Percentiles rank a stretch among this genome's conserved stretches.
These are phyloP conservation scores for Zoanthus solanderi DNA, from an alignment of 92 coral and sea anemone genomes.

Conservation along the genomic window DNA sequence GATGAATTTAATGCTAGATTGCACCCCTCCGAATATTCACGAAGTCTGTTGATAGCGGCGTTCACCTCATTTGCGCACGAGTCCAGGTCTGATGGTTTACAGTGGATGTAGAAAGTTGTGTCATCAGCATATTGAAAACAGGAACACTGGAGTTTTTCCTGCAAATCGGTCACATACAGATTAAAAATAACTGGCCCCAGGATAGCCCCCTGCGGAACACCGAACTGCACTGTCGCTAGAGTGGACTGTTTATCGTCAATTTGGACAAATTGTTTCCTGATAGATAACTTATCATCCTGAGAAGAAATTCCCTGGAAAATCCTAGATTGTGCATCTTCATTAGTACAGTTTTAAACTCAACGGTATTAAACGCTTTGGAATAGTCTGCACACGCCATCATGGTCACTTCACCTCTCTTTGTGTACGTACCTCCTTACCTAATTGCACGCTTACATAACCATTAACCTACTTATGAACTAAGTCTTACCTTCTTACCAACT, in stretches of 20 bases:
- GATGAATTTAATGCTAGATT: constrained; percentile 40
- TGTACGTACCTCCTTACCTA: too few relatives aligned
- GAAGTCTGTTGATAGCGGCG: constrained; percentile 22
- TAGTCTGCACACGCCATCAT: constrained; percentile 46
- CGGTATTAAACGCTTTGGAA: constrained; percentile 50
- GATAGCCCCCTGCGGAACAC: constrained; percentile 66
- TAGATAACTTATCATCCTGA: constrained; percentile 55
- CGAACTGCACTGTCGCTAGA: constrained; percentile 49
- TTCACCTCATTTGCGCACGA: constrained; percentile 38
- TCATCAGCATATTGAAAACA: constrained; percentile 73
- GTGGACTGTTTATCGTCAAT: constrained; percentile 59
- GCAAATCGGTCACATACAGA: constrained; percentile 61
- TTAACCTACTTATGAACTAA: too few relatives aligned
- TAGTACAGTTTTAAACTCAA: constrained; percentile 49
- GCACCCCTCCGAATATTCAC: constrained; percentile 48
- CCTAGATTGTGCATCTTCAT: constrained; percentile 50
- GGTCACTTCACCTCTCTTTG: constrained; percentile 18
- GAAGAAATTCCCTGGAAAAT: constrained; percentile 38
- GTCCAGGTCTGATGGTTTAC: constrained; percentile 47
- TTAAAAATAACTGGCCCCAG: constrained; percentile 63
- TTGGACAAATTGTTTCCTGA: constrained; percentile 60
- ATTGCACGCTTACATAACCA: too few relatives aligned
- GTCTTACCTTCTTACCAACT: too few relatives aligned
- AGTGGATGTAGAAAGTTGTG: constrained; percentile 51
- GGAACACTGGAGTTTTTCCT: constrained; percentile 33